These are phyloP conservation scores for Himalopsyche tibetana DNA, from an alignment of 2,888 invertebrate species.

Conservation along the genomic window DNA sequence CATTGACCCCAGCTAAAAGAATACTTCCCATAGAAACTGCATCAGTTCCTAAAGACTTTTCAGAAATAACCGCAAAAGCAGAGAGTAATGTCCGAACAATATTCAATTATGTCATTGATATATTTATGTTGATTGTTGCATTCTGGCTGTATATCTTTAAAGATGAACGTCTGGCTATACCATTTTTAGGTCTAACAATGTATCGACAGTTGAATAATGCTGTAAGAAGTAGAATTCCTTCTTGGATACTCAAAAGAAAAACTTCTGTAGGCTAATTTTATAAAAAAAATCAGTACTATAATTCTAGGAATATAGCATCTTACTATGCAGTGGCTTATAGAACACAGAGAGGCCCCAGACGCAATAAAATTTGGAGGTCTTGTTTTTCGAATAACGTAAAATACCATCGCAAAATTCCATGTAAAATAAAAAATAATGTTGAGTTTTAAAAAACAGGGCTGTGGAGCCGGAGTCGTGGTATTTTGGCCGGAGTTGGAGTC, in stretches of 20 bases:
- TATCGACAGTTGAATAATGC: constrained; percentile 86
- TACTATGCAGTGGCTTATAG: neutral
- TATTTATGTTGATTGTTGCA: constrained; percentile 85
- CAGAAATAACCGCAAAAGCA: constrained; percentile 78
- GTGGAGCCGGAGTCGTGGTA: no score
- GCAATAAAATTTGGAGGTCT: no score
- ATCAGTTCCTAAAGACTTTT: constrained; percentile 61
- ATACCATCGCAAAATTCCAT: no score
- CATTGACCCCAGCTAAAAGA: constrained; percentile 51
- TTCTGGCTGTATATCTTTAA: constrained; percentile 89
- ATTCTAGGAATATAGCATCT: neutral
- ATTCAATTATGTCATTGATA: constrained; percentile 84
- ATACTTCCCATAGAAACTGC: constrained; percentile 54
- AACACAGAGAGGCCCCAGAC: no score
- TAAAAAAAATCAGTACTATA: neutral
- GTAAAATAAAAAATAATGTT: no score
- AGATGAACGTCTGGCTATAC: constrained; percentile 87
- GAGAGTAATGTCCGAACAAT: constrained; percentile 82
- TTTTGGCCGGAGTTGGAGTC: no score
- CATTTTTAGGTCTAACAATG: constrained; percentile 85
- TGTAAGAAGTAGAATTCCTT: constrained; percentile 77
- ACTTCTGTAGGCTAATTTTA: constrained; percentile 54
- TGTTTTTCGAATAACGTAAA: no score
- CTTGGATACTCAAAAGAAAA: constrained; percentile 72
- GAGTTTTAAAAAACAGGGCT: no score